These are phyloP conservation scores for Speoplatyrhinus poulsoni DNA, from an alignment of 2,113 vertebrate genomes.

Conservation along the genomic window DNA sequence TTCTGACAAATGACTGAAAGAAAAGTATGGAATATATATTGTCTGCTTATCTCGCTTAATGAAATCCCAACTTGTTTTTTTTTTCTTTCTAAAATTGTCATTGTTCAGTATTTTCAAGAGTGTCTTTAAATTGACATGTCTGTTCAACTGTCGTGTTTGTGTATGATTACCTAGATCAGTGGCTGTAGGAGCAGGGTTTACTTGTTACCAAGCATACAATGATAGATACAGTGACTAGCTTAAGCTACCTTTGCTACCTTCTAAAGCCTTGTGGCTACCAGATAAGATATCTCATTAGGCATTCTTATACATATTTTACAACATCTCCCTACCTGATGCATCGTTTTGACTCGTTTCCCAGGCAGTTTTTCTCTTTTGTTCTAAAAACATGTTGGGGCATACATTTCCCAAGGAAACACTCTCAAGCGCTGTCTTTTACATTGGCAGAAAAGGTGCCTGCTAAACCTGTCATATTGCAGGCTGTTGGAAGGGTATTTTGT, in stretches of 20 bases:
- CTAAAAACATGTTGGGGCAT: slow-evolving; percentile 52
- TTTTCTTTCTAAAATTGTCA: slow-evolving; percentile 44
- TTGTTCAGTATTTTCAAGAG: slow-evolving; percentile 62
- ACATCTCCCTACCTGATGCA: slow-evolving; percentile 31
- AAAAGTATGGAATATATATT: not conserved
- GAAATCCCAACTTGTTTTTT: not conserved
- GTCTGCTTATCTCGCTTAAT: no score
- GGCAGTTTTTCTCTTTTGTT: slow-evolving; percentile 55
- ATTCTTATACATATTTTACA: slow-evolving; percentile 38
- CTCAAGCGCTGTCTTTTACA: slow-evolving; percentile 53
- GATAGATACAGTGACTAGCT: slow-evolving; percentile 22
- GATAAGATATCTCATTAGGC: slow-evolving; percentile 29
- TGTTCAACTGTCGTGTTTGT: slow-evolving; percentile 55
- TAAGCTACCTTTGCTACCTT: slow-evolving; percentile 21
- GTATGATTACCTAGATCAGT: slow-evolving; percentile 44
- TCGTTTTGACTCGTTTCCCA: slow-evolving; percentile 40
- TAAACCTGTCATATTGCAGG: slow-evolving; percentile 60
- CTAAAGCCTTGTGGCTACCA: slow-evolving; percentile 31
- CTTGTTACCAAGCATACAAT: slow-evolving; percentile 36
- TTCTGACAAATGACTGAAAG: slow-evolving; percentile 26
- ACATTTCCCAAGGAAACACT: slow-evolving; percentile 71
- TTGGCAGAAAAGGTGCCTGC: slow-evolving; percentile 58
- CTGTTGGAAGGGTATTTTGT: slow-evolving; percentile 67
- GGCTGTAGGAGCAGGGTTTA: slow-evolving; percentile 48
- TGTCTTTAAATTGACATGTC: slow-evolving; percentile 57